Evolutionary conservation across 2,888 invertebrate species (phyloP).

Genomic region (Scrobipalpa atriplicella): DNA sequence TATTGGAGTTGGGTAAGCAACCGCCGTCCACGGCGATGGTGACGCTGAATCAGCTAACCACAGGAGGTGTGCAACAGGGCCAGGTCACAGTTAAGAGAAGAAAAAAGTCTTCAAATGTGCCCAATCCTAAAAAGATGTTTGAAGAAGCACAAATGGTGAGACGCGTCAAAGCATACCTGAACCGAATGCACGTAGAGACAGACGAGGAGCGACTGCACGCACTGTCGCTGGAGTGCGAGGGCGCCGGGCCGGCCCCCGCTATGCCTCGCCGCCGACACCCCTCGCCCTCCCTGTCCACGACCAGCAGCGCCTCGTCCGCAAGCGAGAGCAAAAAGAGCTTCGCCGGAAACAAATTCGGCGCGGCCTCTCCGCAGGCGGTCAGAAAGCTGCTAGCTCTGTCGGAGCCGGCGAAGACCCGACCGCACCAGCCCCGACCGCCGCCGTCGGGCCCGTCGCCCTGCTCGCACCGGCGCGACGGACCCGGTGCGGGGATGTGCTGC

Average conservation of each 20-base stretch:
- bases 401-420: slow-evolving; percentile 93
- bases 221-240: slow-evolving; percentile 95
- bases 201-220: slow-evolving; percentile 95
- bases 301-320: slow-evolving; percentile 95
- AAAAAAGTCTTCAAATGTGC: slow-evolving; percentile 94
- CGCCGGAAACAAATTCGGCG: slow-evolving; percentile 88
- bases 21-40: slow-evolving; percentile 95
- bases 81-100: slow-evolving; percentile 94
- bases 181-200: slow-evolving; percentile 94
- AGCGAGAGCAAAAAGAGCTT: slow-evolving; percentile 87
- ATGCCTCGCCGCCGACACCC: slow-evolving; percentile 92
- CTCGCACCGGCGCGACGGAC: slow-evolving; percentile 84
- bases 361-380: slow-evolving; percentile 98
- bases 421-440: slow-evolving; percentile 90
- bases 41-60: slow-evolving; percentile 92
- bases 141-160: slow-evolving; percentile 99
- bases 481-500: slow-evolving; percentile 75
- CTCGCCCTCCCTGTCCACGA: slow-evolving; percentile 96
- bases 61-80: slow-evolving; percentile 85
- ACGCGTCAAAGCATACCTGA: slow-evolving; percentile 97
- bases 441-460: slow-evolving; percentile 86
- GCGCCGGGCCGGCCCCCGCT: slow-evolving; percentile 83
- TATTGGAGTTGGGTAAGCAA: slow-evolving; percentile 93
- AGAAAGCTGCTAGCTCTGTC: slow-evolving; percentile 96
- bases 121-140: slow-evolving; percentile 99